phyloP scores from a whole-genome alignment of 2,113 vertebrate species.

The Sporophila hypoxantha region DNA sequence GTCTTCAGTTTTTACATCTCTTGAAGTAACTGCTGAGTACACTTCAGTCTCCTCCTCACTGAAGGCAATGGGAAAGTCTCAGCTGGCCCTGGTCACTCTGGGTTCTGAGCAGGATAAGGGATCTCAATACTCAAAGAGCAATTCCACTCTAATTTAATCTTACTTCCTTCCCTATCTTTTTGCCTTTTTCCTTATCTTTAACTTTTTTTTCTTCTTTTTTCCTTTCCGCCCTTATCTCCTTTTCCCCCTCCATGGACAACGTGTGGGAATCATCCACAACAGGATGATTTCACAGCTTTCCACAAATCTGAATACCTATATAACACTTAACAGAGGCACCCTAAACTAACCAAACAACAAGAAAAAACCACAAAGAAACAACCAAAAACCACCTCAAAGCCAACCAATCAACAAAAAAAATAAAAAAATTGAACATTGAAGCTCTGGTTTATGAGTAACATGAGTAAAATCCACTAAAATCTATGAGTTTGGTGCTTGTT shows the following conservation, averaged over 20 bases:
- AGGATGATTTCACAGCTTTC: not conserved
- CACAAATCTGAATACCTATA: not conserved
- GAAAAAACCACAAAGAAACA: not conserved
- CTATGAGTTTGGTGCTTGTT: not conserved
- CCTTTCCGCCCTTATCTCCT: not conserved
- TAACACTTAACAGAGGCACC: not conserved
- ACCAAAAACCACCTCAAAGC: not conserved
- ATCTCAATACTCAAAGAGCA: not conserved
- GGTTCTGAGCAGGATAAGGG: not conserved
- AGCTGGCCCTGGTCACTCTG: not conserved
- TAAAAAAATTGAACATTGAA: not conserved
- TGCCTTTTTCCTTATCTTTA: not conserved
- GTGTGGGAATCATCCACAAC: no score
- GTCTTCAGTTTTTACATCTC: not conserved
- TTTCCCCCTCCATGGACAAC: not conserved
- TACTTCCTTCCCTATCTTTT: not conserved
- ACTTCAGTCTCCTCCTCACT: not conserved
- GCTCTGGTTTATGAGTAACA: not conserved
- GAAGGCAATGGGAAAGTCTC: not conserved
- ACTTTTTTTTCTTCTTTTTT: not conserved
- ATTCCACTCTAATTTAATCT: not conserved
- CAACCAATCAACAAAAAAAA: not conserved
- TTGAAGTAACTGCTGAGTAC: not conserved
- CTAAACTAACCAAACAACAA: not conserved
- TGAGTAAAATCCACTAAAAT: not conserved